phyloP scores from a whole-genome alignment of 2,113 vertebrate species.

The Oriolus oriolus region DNA sequence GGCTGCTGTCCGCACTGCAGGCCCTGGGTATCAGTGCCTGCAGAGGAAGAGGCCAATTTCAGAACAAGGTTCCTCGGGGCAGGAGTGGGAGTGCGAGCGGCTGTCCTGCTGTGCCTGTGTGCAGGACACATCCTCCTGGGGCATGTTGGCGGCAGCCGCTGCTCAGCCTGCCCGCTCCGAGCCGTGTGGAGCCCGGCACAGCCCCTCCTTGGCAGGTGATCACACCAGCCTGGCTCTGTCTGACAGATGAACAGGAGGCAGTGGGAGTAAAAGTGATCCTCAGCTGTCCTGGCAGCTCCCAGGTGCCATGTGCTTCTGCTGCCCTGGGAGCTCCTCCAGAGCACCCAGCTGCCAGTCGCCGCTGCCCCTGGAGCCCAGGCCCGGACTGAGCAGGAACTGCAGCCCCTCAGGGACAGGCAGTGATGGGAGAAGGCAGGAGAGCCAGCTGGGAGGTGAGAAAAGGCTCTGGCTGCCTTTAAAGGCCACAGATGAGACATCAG shows the following conservation, averaged over 20 bases:
- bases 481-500: background rate
- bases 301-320: background rate
- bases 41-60: background rate
- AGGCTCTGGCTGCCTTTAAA: background rate
- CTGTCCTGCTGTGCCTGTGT: background rate
- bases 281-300: background rate
- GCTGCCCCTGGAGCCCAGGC: background rate
- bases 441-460: fast-evolving
- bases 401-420: background rate
- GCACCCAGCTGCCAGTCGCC: background rate
- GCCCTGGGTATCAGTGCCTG: background rate
- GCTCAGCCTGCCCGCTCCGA: background rate
- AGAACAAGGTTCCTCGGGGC: background rate
- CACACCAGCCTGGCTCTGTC: background rate
- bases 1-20: background rate
- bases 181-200: fast-evolving
- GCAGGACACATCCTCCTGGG: background rate
- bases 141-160: fast-evolving
- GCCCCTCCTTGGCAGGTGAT: background rate
- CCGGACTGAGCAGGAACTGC: background rate
- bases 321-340: background rate
- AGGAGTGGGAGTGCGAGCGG: background rate
- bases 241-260: background rate
- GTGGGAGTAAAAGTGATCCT: background rate
- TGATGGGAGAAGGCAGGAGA: background rate